These are phyloP conservation scores for Caenorhabditis uteleia DNA, from an alignment of 2,888 invertebrate species.

Conservation along the genomic window DNA sequence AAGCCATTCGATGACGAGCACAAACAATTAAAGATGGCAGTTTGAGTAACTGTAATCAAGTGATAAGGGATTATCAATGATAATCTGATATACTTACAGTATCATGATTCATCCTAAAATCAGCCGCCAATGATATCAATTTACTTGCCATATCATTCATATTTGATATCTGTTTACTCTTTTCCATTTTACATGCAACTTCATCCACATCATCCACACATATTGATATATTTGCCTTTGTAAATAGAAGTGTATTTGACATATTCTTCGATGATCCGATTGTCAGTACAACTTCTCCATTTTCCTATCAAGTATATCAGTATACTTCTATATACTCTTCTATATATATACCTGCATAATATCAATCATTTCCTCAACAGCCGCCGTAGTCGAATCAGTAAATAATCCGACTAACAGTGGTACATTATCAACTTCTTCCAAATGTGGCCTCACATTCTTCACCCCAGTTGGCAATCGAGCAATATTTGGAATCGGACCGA, in stretches of 20 bases:
- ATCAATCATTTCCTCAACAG: conserved; percentile 84
- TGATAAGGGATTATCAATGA: no score
- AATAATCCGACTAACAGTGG: conserved; percentile 94
- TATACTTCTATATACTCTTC: neutral
- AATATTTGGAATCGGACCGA: conserved; percentile 50
- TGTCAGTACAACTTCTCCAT: conserved; percentile 88
- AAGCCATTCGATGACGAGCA: conserved; percentile 42
- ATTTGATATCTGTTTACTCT: neutral
- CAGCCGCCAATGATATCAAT: conserved; percentile 39
- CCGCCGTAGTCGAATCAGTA: conserved; percentile 92
- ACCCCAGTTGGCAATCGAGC: conserved; percentile 84
- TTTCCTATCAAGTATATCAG: conserved; percentile 74
- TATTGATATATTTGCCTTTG: conserved; percentile 36
- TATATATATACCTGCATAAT: conserved; percentile 81
- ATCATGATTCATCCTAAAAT: conserved; percentile 38
- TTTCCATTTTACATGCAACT: conserved; percentile 13
- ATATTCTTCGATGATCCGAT: conserved; percentile 89
- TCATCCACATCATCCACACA: conserved; percentile 39
- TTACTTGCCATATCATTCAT: conserved; percentile 35
- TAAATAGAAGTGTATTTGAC: conserved; percentile 86
- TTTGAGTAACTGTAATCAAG: conserved; percentile 35
- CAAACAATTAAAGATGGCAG: conserved; percentile 38
- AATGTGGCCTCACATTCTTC: conserved; percentile 82
- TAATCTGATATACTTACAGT: conserved; percentile 7
- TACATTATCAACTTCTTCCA: conserved; percentile 85